phyloP scores from a whole-genome alignment of 2,797 vertebrate genomes.

The Acanthurus tractus region DNA sequence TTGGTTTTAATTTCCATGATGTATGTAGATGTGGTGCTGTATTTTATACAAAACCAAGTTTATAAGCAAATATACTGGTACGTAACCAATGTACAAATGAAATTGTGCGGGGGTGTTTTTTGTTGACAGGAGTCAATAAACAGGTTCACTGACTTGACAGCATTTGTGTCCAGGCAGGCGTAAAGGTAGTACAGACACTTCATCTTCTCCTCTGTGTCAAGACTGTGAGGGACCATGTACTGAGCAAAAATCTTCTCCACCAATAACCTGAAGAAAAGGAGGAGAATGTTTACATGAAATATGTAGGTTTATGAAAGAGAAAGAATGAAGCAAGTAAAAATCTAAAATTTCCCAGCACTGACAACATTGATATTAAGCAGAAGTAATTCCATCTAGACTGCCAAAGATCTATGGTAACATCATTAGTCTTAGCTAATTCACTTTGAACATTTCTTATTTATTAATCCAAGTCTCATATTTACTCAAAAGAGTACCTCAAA shows the following conservation, averaged over 20 bases:
- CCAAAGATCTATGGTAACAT: neutral
- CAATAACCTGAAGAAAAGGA: constrained; percentile 86
- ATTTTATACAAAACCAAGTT: neutral
- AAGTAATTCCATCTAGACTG: neutral
- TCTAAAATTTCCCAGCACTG: neutral
- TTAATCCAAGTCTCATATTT: neutral
- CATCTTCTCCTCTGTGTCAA: constrained; percentile 99
- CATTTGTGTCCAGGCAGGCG: constrained; percentile 97
- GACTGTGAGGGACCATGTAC: constrained; percentile 97
- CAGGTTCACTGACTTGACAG: constrained; percentile 91
- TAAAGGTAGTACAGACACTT: constrained; percentile 99
- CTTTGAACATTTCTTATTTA: neutral
- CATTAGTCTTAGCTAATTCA: neutral
- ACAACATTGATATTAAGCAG: neutral
- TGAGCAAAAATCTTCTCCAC: constrained; percentile 99
- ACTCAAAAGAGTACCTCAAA: neutral
- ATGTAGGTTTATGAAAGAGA: neutral
- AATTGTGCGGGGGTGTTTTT: constrained; percentile 4
- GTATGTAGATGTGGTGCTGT: neutral
- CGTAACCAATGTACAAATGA: neutral
- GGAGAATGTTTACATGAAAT: neutral
- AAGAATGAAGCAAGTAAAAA: neutral
- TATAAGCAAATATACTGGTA: neutral
- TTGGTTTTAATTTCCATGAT: neutral
- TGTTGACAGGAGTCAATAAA: neutral